A percentile compares a stretch with the other conserved stretches of the same genome.
phyloP scores from a whole-genome alignment of 1,140 invertebrate genomes.

The Xylocopa sonorina region DNA sequence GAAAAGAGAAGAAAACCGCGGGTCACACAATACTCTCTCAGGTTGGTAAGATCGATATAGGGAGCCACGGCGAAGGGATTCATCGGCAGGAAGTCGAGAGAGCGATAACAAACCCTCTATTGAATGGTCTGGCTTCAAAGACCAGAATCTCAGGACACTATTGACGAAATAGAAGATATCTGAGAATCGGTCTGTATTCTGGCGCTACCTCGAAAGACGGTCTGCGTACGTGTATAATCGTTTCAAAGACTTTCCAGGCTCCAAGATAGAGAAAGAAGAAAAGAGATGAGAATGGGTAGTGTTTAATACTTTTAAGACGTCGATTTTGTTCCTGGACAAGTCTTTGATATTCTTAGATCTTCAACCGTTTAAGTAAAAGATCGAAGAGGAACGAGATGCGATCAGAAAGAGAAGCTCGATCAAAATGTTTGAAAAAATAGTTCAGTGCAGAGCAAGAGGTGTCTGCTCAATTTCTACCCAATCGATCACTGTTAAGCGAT shows the following conservation, averaged over 20 bases:
- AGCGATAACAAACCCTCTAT: constrained; percentile 64
- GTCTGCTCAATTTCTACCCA: background rate
- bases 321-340: background rate
- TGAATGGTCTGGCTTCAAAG: constrained; percentile 43
- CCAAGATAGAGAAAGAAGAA: background rate
- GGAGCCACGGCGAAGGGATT: constrained; percentile 32
- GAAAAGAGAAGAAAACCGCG: constrained; percentile 51
- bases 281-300: background rate
- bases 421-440: background rate
- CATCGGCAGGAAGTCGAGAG: constrained; percentile 42
- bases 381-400: too few relatives aligned
- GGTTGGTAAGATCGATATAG: constrained; percentile 45
- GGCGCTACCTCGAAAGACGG: background rate
- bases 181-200: constrained; percentile 40
- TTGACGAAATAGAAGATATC: constrained; percentile 61
- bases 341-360: constrained; percentile 44
- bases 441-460: too few relatives aligned
- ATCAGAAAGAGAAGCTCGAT: background rate
- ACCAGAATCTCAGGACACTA: constrained; percentile 56
- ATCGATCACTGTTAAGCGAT: background rate
- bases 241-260: background rate
- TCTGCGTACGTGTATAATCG: constrained; percentile 33
- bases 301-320: constrained; percentile 59
- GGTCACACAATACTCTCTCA: constrained; percentile 46
- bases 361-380: background rate